Percentiles rank a stretch among this genome's conserved stretches.
These are phyloP conservation scores for Anguilla rostrata DNA, from an alignment of 2,113 vertebrate genomes.

Conservation along the genomic window DNA sequence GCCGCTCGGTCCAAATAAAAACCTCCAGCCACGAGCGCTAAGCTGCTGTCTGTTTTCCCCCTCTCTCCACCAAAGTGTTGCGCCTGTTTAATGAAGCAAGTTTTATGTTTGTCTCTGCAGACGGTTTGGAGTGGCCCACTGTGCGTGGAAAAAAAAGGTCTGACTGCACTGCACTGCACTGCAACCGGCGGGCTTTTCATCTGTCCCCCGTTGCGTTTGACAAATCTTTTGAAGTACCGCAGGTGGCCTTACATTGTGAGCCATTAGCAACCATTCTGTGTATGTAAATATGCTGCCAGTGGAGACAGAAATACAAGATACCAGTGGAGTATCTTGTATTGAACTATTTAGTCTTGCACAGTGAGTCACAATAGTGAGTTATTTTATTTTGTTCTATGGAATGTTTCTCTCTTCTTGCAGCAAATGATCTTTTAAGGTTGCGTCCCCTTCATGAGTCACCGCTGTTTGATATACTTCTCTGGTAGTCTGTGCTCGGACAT, in stretches of 20 bases:
- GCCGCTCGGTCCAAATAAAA: background rate
- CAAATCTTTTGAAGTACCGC: background rate
- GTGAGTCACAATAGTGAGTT: background rate
- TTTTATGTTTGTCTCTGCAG: slow-evolving; percentile 2
- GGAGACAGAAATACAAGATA: too few relatives aligned
- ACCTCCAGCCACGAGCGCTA: background rate
- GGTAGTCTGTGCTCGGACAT: too few relatives aligned
- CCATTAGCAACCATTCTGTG: background rate
- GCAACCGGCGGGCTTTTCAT: background rate
- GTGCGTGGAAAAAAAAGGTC: background rate
- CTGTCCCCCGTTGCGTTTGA: background rate
- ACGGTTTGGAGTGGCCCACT: background rate
- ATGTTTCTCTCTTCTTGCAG: too few relatives aligned
- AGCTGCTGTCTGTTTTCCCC: background rate
- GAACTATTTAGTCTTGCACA: background rate
- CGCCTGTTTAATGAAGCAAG: background rate
- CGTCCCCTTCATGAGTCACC: too few relatives aligned
- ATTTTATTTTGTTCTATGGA: background rate
- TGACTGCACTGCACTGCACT: background rate
- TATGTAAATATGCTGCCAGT: background rate
- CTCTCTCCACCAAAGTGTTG: background rate
- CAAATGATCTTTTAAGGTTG: too few relatives aligned
- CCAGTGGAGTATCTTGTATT: background rate
- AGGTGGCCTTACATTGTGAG: background rate
- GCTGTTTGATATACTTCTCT: too few relatives aligned